Evolutionary conservation across 30 jellyfish, hydroid and myxozoan genomes (phyloP), one percentile per base, ranked within the genome.

Genomic region (Aurelia aurita): DNA sequence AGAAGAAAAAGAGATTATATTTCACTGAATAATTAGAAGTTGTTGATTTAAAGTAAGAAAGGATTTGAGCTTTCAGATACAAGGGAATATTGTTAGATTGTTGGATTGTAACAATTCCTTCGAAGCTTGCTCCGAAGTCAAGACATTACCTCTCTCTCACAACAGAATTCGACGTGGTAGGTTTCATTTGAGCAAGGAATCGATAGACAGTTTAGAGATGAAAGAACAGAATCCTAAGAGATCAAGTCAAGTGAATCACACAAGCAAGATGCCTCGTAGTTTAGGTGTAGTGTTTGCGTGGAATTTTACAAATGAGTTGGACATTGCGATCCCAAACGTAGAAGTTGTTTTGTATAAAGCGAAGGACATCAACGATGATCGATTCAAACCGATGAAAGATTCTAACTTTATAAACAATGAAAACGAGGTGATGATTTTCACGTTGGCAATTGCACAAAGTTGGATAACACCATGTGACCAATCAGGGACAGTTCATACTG

Each of bases 351-450:
- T 74, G 1, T 85, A 85, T 34, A 22, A 61, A 66, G 88, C 95
- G 21, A 44, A 54, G 35, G 89, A 65, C 47, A 45, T 85, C 1
- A 62, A 55, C 67, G 95, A 85, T 54, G 95, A 85, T 27, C 35
- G 95, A 61, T 85, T 73, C 58, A 31, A 55, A 21, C 10, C 10
- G 25, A 15, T 74, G 0, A 82, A 75, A n/a, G 57, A 20, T 23
- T 29, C 72, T 5, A 26, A 61, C 10, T 10, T 5, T 22, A 74
- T 22, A 32, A 67, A 72, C 23, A 45, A 47, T 63, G 22, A 29
- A 58, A 15, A 25, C 11, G 78, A 59, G 15, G 21, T 55, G 59
- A 46, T 44, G 63, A 35, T 43, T 10, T 32, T 70, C 55, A 26
- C 53, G 18, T 58, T 85, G 68, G 81, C 72, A 20, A n/a, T 85